These are phyloP conservation scores for Lordiphosa mommai DNA, from an alignment of 1,140 invertebrate genomes.

Conservation along the genomic window DNA sequence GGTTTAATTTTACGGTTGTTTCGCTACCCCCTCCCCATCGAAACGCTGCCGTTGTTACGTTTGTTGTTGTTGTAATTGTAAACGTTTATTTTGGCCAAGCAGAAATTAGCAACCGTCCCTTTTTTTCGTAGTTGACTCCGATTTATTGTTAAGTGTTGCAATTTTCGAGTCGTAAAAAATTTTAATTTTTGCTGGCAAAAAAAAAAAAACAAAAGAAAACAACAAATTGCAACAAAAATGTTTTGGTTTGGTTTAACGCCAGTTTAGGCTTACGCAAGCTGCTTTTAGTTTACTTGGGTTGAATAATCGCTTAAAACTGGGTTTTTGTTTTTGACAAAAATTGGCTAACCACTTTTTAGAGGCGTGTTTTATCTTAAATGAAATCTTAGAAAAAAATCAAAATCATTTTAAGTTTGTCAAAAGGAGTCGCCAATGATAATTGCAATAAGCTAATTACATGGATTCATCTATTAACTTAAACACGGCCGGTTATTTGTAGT, in stretches of 20 bases:
- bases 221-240: slow-evolving; percentile 46
- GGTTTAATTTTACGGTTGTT: slow-evolving; percentile 70
- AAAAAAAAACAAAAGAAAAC: background rate
- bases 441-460: background rate
- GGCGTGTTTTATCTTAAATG: slow-evolving; percentile 53
- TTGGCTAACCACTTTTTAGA: slow-evolving; percentile 25
- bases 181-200: slow-evolving; percentile 38
- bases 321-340: slow-evolving; percentile 16
- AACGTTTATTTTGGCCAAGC: slow-evolving; percentile 31
- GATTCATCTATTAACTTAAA: no score
- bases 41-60: slow-evolving; percentile 47
- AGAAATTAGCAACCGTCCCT: slow-evolving; percentile 46
- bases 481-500: no score
- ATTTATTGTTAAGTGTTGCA: slow-evolving; percentile 63
- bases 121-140: slow-evolving; percentile 17
- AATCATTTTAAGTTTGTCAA: slow-evolving; percentile 28
- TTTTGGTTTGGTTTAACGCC: slow-evolving; percentile 27
- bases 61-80: slow-evolving; percentile 34
- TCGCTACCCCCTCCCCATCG: slow-evolving; percentile 43
- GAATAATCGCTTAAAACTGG: slow-evolving; percentile 32
- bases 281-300: slow-evolving; percentile 23
- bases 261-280: slow-evolving; percentile 51
- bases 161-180: slow-evolving; percentile 67
- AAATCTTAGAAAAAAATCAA: slow-evolving; percentile 27
- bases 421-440: slow-evolving; percentile 2